Percentiles rank a stretch among this genome's conserved stretches.
Conservation (phyloP, 2,888 invertebrate species). For the Leucophenga maculata region DNA sequence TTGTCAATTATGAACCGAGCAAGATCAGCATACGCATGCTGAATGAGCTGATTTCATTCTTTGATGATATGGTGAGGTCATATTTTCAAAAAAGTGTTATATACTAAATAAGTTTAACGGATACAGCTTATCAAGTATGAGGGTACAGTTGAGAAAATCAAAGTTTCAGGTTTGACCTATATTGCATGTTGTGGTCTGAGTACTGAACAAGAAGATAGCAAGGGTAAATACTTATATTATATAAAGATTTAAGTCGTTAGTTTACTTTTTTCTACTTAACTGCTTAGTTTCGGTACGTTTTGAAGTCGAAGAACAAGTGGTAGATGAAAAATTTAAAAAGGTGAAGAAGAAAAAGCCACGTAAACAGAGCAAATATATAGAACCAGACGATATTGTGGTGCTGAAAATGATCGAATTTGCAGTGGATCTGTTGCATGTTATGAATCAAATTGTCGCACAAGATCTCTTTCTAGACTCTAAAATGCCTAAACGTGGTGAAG, state of each 20-base stretch:
- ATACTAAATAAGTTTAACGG: too few relatives aligned
- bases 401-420: conserved; percentile 82
- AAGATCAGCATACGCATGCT: conserved; percentile 78
- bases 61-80: conserved; percentile 80
- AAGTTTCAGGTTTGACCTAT: conserved; percentile 96
- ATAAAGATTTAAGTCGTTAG: neutral
- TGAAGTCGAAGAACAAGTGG: neutral
- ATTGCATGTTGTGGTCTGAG: conserved; percentile 94
- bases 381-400: conserved; percentile 70
- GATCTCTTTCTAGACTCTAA: neutral
- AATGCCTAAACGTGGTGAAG: neutral
- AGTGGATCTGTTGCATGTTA: conserved; percentile 79
- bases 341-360: neutral
- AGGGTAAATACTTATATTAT: too few relatives aligned
- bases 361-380: too few relatives aligned
- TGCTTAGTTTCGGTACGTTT: neutral
- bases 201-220: neutral
- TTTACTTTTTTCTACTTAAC: neutral
- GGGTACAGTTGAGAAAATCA: conserved; percentile 92
- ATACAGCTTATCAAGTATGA: conserved; percentile 76
- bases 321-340: too few relatives aligned
- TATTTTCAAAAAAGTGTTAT: neutral
- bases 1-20: conserved; percentile 82
- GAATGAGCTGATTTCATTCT: conserved; percentile 90
- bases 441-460: conserved; percentile 69